Percentiles rank a stretch among this genome's conserved stretches.
These are phyloP conservation scores for Elephas maximus DNA, from an alignment of 2,113 vertebrate species.

Conservation along the genomic window DNA sequence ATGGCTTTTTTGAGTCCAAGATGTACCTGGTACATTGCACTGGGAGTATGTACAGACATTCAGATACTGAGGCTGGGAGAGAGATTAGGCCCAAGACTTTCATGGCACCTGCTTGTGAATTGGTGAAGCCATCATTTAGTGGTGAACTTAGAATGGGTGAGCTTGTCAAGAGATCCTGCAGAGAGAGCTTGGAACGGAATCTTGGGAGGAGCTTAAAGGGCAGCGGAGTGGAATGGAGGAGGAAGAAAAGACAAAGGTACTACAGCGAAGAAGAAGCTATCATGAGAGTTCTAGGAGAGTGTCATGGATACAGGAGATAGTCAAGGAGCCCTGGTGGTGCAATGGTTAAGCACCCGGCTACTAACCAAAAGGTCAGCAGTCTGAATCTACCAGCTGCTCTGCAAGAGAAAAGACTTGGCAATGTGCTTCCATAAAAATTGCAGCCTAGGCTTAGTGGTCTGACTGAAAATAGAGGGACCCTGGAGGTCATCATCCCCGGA, in stretches of 20 bases:
- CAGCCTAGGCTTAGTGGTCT: neutral
- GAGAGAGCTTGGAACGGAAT: neutral
- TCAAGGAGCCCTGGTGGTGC: neutral
- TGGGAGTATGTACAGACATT: neutral
- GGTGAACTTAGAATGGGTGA: neutral
- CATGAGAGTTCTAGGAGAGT: neutral
- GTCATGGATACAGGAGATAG: neutral
- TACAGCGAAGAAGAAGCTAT: neutral
- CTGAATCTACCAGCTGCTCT: neutral
- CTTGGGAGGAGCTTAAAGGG: neutral
- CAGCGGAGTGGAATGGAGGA: neutral
- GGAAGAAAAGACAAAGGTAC: neutral
- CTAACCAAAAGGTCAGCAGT: neutral
- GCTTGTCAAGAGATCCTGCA: neutral
- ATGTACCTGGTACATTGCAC: neutral
- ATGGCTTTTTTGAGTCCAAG: neutral
- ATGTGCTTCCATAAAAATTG: neutral
- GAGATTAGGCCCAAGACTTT: neutral
- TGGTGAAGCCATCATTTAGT: neutral
- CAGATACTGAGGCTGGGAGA: neutral
- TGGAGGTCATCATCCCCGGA: too few relatives aligned
- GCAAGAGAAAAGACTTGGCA: neutral
- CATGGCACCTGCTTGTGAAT: neutral
- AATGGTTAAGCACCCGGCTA: neutral
- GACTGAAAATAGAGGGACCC: too few relatives aligned